These are phyloP conservation scores for Reinhardtius hippoglossoides DNA, from an alignment of 2,113 vertebrate species.

Conservation along the genomic window DNA sequence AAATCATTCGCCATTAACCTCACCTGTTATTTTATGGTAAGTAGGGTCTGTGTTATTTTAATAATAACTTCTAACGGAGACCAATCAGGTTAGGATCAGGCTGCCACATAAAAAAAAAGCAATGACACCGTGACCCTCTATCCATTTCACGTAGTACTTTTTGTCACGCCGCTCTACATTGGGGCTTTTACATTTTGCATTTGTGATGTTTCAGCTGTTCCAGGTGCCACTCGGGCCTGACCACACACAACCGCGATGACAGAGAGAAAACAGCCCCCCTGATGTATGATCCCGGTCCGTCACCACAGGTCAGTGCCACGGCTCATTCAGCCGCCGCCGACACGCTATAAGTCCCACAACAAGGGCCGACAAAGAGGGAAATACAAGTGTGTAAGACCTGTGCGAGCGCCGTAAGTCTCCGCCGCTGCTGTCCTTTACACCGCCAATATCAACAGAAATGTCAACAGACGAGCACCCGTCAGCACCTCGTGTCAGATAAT, in stretches of 20 bases:
- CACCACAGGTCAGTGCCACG: slow-evolving; percentile 59
- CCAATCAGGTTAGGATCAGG: slow-evolving; percentile 69
- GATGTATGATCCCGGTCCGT: slow-evolving; percentile 52
- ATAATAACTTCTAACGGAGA: slow-evolving; percentile 72
- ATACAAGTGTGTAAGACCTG: slow-evolving; percentile 48
- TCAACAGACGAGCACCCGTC: slow-evolving; percentile 71
- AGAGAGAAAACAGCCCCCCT: slow-evolving; percentile 42
- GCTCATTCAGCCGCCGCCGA: slow-evolving; percentile 66
- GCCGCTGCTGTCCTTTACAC: slow-evolving; percentile 57
- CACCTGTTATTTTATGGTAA: slow-evolving; percentile 79
- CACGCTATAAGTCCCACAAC: slow-evolving; percentile 54
- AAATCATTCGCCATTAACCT: slow-evolving; percentile 82
- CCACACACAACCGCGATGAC: slow-evolving; percentile 50
- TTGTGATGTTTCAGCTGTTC: slow-evolving; percentile 75
- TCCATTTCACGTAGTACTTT: slow-evolving; percentile 76
- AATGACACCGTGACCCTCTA: slow-evolving; percentile 59
- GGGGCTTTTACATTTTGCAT: slow-evolving; percentile 68
- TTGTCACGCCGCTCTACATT: slow-evolving; percentile 54
- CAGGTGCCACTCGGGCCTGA: slow-evolving; percentile 46
- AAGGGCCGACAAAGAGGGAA: slow-evolving; percentile 54
- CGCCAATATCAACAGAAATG: slow-evolving; percentile 82
- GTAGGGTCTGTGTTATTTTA: slow-evolving; percentile 71
- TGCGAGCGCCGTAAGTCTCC: slow-evolving; percentile 53
- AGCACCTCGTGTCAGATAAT: slow-evolving; percentile 69
- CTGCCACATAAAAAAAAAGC: slow-evolving; percentile 37